Evolutionary conservation across 2,888 invertebrate genomes (phyloP).

Genomic region (Nephrocerus scutellatus): DNA sequence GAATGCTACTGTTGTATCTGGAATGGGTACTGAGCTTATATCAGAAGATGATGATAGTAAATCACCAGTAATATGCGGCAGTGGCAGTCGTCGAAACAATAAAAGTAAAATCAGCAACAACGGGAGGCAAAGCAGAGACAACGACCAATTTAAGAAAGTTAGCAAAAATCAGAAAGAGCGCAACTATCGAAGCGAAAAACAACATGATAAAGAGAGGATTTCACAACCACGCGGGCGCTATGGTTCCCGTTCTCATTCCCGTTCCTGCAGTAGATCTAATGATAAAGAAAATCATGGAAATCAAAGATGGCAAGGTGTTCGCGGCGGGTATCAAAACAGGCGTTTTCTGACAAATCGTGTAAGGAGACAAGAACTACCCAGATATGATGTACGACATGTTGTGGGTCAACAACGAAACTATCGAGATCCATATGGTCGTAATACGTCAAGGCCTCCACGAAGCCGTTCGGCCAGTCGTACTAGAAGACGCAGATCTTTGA

Average conservation of each 20-base stretch:
- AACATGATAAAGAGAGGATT: slow-evolving; percentile 30
- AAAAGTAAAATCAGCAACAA: slow-evolving; percentile 25
- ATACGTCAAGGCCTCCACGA: slow-evolving; percentile 52
- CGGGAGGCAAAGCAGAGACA: slow-evolving; percentile 26
- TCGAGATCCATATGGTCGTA: slow-evolving; percentile 74
- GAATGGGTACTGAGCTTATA: slow-evolving; percentile 66
- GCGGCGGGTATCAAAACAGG: slow-evolving; percentile 40
- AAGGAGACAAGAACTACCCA: slow-evolving; percentile 70
- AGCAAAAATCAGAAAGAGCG: slow-evolving; percentile 70
- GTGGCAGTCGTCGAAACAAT: slow-evolving; percentile 19
- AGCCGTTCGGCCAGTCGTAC: slow-evolving; percentile 36
- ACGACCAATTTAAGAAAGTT: slow-evolving; percentile 70
- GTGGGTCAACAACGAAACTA: slow-evolving; percentile 55
- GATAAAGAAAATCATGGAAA: slow-evolving; percentile 38
- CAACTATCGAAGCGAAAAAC: slow-evolving; percentile 68
- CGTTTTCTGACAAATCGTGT: slow-evolving; percentile 34
- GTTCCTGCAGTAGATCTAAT: slow-evolving; percentile 29
- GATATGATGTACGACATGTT: slow-evolving; percentile 75
- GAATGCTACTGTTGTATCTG: slow-evolving; percentile 44
- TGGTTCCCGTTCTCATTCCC: slow-evolving; percentile 26
- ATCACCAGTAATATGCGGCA: slow-evolving; percentile 23
- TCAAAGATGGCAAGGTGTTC: slow-evolving; percentile 18
- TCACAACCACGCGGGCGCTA: slow-evolving; percentile 17
- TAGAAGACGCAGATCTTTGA: slow-evolving; percentile 25
- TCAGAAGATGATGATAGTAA: slow-evolving; percentile 60